A percentile compares a stretch with the other conserved stretches of the same genome.
Conservation (phyloP, 1,140 invertebrate species). For the Lepidotrigona ventralis region DNA sequence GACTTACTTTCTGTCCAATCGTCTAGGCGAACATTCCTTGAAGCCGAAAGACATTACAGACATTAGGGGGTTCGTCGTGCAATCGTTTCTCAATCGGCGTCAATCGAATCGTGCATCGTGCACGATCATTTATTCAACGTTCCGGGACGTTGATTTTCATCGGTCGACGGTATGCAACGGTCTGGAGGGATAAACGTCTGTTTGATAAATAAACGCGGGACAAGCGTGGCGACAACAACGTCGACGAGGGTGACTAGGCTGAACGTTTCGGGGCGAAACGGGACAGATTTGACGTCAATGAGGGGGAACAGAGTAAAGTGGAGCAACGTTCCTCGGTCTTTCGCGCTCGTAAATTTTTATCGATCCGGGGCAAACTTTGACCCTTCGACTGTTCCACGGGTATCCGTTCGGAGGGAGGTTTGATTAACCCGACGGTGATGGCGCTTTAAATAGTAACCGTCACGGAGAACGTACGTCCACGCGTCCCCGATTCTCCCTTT, state of each 20-base stretch:
- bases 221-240: neutral
- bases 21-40: no score
- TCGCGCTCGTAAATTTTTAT: constrained; percentile 42
- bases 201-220: constrained; percentile 21
- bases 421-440: constrained; percentile 27
- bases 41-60: no score
- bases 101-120: neutral
- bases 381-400: neutral
- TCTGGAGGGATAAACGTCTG: neutral
- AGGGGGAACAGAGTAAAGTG: constrained; percentile 26
- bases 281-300: constrained; percentile 35
- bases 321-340: constrained; percentile 1
- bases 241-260: neutral
- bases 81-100: neutral
- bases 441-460: constrained; percentile 38
- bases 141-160: neutral
- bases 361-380: constrained; percentile 33
- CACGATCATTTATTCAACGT: neutral
- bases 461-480: no score
- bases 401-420: neutral
- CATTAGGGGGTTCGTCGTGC: no score
- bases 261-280: neutral
- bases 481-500: neutral
- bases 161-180: neutral
- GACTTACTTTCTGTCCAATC: no score